Conservation (phyloP, 2,888 invertebrate species). For the Acronicta alni region DNA sequence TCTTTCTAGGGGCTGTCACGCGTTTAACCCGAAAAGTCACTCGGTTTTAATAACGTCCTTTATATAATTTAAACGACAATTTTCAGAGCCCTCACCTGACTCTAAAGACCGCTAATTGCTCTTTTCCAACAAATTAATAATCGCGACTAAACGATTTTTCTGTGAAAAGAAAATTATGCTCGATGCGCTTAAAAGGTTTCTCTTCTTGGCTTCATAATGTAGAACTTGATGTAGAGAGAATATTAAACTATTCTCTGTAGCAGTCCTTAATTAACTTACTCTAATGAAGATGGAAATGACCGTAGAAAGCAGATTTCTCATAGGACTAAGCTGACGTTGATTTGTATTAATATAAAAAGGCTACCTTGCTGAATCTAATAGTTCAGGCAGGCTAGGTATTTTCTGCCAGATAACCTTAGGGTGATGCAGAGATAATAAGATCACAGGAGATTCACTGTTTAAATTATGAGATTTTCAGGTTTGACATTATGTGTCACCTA, state of each 20-base stretch:
- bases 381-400: no score
- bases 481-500: no score
- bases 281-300: neutral
- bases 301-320: no score
- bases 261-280: neutral
- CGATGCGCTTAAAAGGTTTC: conserved; percentile 37
- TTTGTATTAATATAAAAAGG: no score
- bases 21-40: conserved; percentile 70
- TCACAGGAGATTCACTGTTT: no score
- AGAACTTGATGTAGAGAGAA: neutral
- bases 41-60: conserved; percentile 73
- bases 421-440: no score
- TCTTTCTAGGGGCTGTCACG: conserved; percentile 63
- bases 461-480: no score
- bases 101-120: conserved; percentile 72
- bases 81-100: conserved; percentile 66
- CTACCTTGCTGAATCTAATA: no score
- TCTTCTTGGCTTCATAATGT: neutral
- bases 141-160: conserved; percentile 45
- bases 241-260: neutral
- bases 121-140: conserved; percentile 68
- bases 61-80: conserved; percentile 74
- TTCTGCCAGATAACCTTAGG: no score
- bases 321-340: no score
- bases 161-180: conserved; percentile 29